Base-by-base conservation (phyloP, 2,888 invertebrate genomes). In the Dilophus febrilis region DNA sequence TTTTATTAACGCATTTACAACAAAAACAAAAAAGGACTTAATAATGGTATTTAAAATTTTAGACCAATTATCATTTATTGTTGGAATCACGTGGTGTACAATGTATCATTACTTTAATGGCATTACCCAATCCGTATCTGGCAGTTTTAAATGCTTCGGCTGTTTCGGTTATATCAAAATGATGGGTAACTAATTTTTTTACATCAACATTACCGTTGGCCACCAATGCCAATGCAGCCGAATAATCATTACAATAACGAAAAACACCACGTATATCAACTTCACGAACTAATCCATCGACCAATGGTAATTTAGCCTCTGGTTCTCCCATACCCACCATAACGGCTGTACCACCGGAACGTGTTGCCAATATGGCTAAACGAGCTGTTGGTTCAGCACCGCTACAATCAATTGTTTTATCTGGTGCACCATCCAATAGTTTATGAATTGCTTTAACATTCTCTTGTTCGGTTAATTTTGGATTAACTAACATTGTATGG, bases 231-330 rank as follows among this genome's bases (percentile, higher is more conserved):
- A 90, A 62, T 0, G 90, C 85, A 41, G 76, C 74, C 0, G 77
- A 70, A 61, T 88, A 90, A 53, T 85, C 86, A 61, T 91, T 91
- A 45, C 74, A 83, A 56, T 95, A 95, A 61, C 95, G 72, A 65
- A 95, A 95, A 42, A 90, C 77, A 45, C 95, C 95, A 44, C 81
- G 70, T 47, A 97, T 83, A 62, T 94, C 92, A 10, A 97, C 80
- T 66, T 95, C 94, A 40, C 87, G 64, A 0, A 76, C 65, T 22
- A 85, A 67, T 3, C 90, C 84, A 52, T 77, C 76, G 1, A 85
- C 74, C 32, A 95, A 65, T 2, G 94, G 92, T 44, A 95, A 54
- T 45, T 74, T 80, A 40, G 83, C 70, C 60, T 86, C 82, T 0
- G 74, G 57, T 40, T 77, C 70, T 29, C 92, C 91, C 71, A 87